A percentile compares a stretch with the other conserved stretches of the same genome.
Conservation (phyloP, 2,797 vertebrate genomes). For the Peromyscus melanophrys region DNA sequence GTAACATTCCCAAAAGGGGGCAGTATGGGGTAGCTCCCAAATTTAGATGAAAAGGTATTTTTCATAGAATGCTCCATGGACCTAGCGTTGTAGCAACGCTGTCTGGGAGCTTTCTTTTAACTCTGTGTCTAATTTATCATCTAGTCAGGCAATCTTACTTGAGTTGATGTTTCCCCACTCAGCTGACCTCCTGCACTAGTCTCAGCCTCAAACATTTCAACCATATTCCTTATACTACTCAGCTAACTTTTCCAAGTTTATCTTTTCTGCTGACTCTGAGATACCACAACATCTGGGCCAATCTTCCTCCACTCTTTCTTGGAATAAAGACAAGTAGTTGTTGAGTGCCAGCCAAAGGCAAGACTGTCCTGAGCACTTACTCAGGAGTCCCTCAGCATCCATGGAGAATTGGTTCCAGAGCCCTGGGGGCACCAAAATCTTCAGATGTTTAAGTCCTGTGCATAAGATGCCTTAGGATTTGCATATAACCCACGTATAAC, state of each 20-base stretch:
- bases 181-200: not conserved
- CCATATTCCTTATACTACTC: not conserved
- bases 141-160: not conserved
- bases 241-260: not conserved
- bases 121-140: not conserved
- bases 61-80: not conserved
- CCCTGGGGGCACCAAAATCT: not conserved
- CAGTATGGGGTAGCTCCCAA: not conserved
- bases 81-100: not conserved
- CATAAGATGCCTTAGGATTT: not conserved
- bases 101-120: not conserved
- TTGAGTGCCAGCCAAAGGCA: rapidly evolving
- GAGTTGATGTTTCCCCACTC: not conserved
- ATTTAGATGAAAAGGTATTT: not conserved
- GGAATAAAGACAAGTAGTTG: not conserved
- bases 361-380: not conserved
- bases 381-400: not conserved
- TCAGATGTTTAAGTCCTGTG: not conserved
- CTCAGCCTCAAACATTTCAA: not conserved
- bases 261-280: not conserved
- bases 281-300: not conserved
- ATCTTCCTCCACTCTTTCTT: not conserved
- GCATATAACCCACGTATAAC: not conserved
- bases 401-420: not conserved
- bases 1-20: not conserved